phyloP scores from a whole-genome alignment of 1,140 invertebrate species.

The Saccostrea glomerata region DNA sequence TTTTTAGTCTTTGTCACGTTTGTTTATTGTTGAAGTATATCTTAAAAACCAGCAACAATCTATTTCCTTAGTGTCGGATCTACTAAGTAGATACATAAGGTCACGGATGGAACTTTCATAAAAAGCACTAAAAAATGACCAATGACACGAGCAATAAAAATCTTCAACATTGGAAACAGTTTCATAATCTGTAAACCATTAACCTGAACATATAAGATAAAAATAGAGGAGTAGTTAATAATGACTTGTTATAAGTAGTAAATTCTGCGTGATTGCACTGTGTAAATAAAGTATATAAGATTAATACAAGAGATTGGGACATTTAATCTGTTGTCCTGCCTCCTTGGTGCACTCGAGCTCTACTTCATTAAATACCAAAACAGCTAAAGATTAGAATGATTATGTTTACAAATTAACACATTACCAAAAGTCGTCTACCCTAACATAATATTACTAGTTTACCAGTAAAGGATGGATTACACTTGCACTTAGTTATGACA shows the following conservation, averaged over 20 bases:
- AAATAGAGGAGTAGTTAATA: neutral
- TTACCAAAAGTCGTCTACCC: neutral
- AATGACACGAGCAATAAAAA: too few species aligned
- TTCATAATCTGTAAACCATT: neutral
- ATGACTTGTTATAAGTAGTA: neutral
- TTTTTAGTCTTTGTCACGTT: too few species aligned
- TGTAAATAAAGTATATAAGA: neutral
- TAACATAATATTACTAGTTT: neutral
- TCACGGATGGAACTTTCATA: too few species aligned
- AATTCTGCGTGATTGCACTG: neutral
- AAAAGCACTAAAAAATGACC: too few species aligned
- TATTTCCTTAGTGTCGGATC: neutral
- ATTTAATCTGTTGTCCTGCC: conserved; percentile 12
- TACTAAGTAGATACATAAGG: too few species aligned
- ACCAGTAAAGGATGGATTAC: neutral
- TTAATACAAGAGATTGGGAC: neutral
- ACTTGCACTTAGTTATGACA: neutral
- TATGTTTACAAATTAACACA: conserved; percentile 15
- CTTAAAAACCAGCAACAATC: neutral
- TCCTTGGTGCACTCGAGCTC: neutral
- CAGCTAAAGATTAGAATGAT: conserved; percentile 4
- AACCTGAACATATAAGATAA: neutral
- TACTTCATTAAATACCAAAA: neutral
- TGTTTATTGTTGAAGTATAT: too few species aligned
- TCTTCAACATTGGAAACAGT: neutral